These are phyloP conservation scores for Proisotoma minuta DNA, from an alignment of 2,888 invertebrate genomes.

Conservation along the genomic window DNA sequence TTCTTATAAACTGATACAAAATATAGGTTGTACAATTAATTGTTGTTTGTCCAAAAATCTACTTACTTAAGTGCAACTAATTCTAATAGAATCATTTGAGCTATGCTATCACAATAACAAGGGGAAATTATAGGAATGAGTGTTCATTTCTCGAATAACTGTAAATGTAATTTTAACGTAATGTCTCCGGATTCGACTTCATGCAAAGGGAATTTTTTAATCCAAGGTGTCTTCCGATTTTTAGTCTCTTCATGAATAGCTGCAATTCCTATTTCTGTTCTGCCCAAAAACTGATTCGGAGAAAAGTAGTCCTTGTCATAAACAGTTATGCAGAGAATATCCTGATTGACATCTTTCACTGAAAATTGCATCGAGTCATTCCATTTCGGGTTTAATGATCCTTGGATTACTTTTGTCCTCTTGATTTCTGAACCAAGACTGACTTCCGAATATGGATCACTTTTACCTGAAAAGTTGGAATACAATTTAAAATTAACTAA, in stretches of 20 bases:
- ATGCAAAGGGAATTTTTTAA: slow-evolving; percentile 61
- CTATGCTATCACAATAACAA: too few relatives aligned
- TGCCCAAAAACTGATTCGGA: slow-evolving; percentile 69
- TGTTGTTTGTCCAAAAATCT: too few relatives aligned
- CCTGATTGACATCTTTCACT: slow-evolving; percentile 63
- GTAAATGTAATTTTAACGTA: slow-evolving; percentile 65
- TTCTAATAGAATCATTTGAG: too few relatives aligned
- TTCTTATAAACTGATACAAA: too few relatives aligned
- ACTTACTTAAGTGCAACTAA: too few relatives aligned
- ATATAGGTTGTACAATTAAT: too few relatives aligned
- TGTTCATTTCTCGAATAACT: slow-evolving; percentile 55
- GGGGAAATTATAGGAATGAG: too few relatives aligned
- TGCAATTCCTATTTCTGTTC: slow-evolving; percentile 63
- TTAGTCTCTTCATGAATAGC: slow-evolving; percentile 60
- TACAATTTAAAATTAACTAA: too few relatives aligned
- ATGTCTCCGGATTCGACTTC: slow-evolving; percentile 68
- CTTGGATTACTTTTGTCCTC: slow-evolving; percentile 60
- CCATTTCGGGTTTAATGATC: slow-evolving; percentile 64
- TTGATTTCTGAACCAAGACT: slow-evolving; percentile 68
- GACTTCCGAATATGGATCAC: slow-evolving; percentile 69
- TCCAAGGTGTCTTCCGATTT: slow-evolving; percentile 60
- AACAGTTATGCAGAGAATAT: slow-evolving; percentile 65
- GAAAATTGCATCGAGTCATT: slow-evolving; percentile 72
- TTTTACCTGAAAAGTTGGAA: slow-evolving; percentile 61
- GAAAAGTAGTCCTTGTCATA: slow-evolving; percentile 67